Evolutionary conservation across 2,888 invertebrate species (phyloP).

Genomic region (Dexiosoma caninum): DNA sequence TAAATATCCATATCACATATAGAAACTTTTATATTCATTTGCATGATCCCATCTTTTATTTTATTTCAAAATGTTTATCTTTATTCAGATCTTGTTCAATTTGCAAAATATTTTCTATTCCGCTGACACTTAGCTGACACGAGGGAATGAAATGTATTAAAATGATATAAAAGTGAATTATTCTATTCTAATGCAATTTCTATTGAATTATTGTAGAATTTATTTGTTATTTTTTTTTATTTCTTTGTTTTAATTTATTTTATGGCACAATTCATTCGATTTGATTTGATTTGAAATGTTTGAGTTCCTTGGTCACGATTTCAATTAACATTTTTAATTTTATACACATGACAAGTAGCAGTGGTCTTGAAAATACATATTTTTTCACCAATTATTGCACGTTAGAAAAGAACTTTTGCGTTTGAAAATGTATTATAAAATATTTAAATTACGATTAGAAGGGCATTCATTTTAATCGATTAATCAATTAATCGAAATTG

Average conservation of each 20-base stretch:
- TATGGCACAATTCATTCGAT: slow-evolving; percentile 31
- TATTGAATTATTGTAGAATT: neutral
- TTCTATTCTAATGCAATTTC: slow-evolving; percentile 2
- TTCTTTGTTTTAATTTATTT: slow-evolving; percentile 2
- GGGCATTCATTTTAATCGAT: no score
- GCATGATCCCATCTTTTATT: neutral
- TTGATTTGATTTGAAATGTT: slow-evolving; percentile 28
- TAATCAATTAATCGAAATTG: no score
- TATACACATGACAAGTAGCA: slow-evolving; percentile 18
- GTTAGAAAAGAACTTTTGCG: neutral
- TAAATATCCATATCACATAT: no score
- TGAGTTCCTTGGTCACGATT: slow-evolving; percentile 47
- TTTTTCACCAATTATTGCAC: slow-evolving; percentile 35
- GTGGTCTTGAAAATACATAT: slow-evolving; percentile 20
- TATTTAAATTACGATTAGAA: neutral
- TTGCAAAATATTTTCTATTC: slow-evolving; percentile 7
- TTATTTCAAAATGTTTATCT: neutral
- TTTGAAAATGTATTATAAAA: neutral
- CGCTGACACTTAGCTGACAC: neutral
- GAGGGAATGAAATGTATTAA: neutral
- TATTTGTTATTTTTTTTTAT: slow-evolving; percentile 6
- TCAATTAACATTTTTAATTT: slow-evolving; percentile 51
- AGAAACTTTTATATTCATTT: no score
- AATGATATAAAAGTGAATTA: neutral
- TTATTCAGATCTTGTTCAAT: neutral